These are phyloP conservation scores for Podarcis muralis DNA, from an alignment of 2,113 vertebrate genomes.

Conservation along the genomic window DNA sequence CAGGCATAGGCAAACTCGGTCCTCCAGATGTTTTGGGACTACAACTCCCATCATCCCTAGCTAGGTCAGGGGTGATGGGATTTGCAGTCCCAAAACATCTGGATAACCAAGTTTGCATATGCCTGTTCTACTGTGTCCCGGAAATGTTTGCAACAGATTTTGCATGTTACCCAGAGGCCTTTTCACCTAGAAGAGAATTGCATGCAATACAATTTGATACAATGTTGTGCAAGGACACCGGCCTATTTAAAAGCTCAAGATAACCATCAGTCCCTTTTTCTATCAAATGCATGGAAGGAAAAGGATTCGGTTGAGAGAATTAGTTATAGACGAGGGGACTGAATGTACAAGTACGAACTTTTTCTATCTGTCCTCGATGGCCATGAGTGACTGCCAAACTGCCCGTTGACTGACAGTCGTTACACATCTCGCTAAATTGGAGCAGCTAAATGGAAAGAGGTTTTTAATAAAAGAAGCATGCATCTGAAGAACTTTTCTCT, in stretches of 20 bases:
- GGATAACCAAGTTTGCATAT: too few species aligned
- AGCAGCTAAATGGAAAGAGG: neutral
- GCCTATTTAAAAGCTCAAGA: conserved; percentile 10
- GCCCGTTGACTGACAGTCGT: neutral
- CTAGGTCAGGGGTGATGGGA: too few species aligned
- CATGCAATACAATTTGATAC: neutral
- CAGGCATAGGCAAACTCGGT: too few species aligned
- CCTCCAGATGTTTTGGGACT: too few species aligned
- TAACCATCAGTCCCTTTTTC: neutral
- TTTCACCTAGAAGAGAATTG: neutral
- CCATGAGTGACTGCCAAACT: neutral
- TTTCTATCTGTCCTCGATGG: neutral
- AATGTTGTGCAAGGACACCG: neutral
- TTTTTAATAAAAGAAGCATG: neutral
- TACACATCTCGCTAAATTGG: neutral
- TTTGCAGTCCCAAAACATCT: too few species aligned
- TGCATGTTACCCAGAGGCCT: neutral
- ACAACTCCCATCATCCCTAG: too few species aligned
- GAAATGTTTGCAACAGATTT: neutral
- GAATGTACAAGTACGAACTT: neutral
- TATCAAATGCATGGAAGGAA: neutral
- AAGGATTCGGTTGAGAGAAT: conserved; percentile 11
- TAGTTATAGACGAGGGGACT: neutral
- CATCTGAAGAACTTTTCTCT: neutral
- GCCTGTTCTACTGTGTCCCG: neutral